Conservation (phyloP, 2,113 vertebrate species). For the Mus musculus region GRCm39 chr1:29662501-29663000, state of each 20-base stretch:
- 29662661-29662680: neutral
- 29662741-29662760: neutral
- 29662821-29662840: neutral
- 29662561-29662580: neutral
- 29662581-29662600: neutral
- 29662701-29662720: neutral
- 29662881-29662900: too few species aligned
- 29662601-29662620: neutral
- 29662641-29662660: neutral
- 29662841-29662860: neutral
- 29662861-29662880: neutral
- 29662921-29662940: neutral
- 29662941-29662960: neutral
- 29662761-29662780: neutral
- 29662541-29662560: neutral
- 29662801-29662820: neutral
- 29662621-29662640: neutral
- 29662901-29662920: neutral
- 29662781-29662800: neutral
- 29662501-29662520: neutral
- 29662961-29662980: neutral
- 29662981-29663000: neutral
- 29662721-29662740: neutral
- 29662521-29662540: neutral
- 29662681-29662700: neutral